Evolutionary conservation across 2,113 vertebrate species (phyloP), one percentile per base, ranked within the genome.

Genomic region (Apteryx mantelli): DNA sequence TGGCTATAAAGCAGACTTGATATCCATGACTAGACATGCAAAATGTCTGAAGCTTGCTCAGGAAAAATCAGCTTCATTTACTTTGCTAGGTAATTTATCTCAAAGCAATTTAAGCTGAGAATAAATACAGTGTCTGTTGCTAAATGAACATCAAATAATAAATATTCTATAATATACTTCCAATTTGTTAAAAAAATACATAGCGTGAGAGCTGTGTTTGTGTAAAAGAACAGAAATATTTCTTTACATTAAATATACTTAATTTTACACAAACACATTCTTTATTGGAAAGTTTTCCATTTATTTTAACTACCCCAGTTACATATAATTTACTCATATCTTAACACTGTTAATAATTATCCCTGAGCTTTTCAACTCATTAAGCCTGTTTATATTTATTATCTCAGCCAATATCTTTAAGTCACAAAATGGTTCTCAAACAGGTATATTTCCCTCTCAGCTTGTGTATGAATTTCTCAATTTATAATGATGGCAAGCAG

Each of bases 271-370:
- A 83, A 71, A 15, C 16, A 80, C 61, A 75, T 66, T 81, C 40
- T 81, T 86, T 44, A 36, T 42, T 74, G 70, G 28, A 60, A 91
- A 78, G 42, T 79, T 96, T 94, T 92, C 52, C 22, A 42, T 76
- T 93, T 90, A 52, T 86, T 91, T 80, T 92, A 89, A 88, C 60
- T 66, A 91, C 65, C 25, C 15, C 30, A 69, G 85, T 38, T 94
- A 90, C 0, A 0, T 64, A 13, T 55, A 94, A 92, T 86, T 91
- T 94, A 83, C 46, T 60, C 58, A 82, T 60, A 82, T 91, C 20
- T 42, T 64, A 86, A 87, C 22, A 77, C 48, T 81, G 71, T 96
- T 96, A 95, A 93, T 94, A 91, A 96, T 94, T 88, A 92, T 83
- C 71, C 74, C 38, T 55, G 28, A 93, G 85, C 32, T 95, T 88